Base-by-base conservation (phyloP, 2,797 vertebrate species). In the Orientallactaga sibirica region DNA sequence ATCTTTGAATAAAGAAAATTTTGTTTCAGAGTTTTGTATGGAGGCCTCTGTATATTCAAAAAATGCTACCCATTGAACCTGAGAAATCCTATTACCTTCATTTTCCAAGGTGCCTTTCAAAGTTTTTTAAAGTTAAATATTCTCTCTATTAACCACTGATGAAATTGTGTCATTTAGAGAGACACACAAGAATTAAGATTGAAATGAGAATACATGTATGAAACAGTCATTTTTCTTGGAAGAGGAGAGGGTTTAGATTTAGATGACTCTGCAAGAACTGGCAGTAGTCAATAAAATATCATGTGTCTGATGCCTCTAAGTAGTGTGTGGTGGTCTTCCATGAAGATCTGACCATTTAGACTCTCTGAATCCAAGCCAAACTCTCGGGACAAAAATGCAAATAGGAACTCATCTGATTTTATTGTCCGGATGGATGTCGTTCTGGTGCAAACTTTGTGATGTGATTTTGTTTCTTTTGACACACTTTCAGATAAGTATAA, bases 101-200 rank as follows among this genome's bases (percentile, higher is more conserved):
- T 92, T 92, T 80, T 62, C 19, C n/a, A 76, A 90, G 55, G 33
- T 20, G 18, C 16, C 55, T 43, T 55, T 37, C n/a, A 67, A 82
- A 20, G 19, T 70, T 70, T 37, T 43, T 86, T 75, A 10, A 83
- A 76, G 3, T 71, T n/a, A 79, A 62, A 62, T 11, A 11, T 43
- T 71, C 37, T 15, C 37, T 18, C 18, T 4, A 3, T 2, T 48
- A 29, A 12, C 25, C 66, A 41, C 41, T 37, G 16, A 29, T 70
- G 33, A 86, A 70, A 70, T 37, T 74, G n/a, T 66, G 66, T 22
- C n/a, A 68, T 55, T 93, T 88, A 81, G 61, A 79, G 61, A 67
- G 41, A 82, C 52, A 86, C 11, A n/a, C 11, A 78, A 91, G 73
- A 58, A 91, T 77, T 41, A 84, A 12, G 37, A 75, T 16, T 87